Evolutionary conservation across 1,140 invertebrate genomes (phyloP), one percentile per base, ranked within the genome.

Genomic region (Charaxes varanes): DNA sequence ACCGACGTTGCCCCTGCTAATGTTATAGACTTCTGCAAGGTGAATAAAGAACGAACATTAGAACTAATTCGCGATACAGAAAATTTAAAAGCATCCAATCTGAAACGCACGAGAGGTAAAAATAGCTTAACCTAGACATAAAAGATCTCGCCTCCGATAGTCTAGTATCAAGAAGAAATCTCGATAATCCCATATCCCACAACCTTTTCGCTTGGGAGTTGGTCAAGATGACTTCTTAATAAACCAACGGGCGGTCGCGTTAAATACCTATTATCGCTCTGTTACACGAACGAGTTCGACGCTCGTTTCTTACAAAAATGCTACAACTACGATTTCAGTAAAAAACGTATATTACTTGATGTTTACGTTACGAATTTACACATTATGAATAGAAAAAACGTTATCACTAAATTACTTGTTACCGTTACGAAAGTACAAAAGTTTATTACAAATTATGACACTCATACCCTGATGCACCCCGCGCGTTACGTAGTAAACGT

Each of bases 391-490:
- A 77, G 69, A 80, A 80, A 81, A 77, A 83, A 77, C 52, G 49
- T 72, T 79, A 82, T 47, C 50, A 55, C 76, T 83, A 79, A 81
- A 62, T 74, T 82, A 79, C 60, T 74, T 49, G 44, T 70, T 76
- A 78, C 31, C 54, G 30, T 68, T 82, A 83, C 53, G 76, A 83
- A 83, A 80, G 79, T 83, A 83, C 79, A 83, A 80, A 82, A 80
- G 53, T 67, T 67, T 69, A 70, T 68, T 77, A 77, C 68, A 68
- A 78, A 72, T 71, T 77, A 82, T 80, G 80, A 84, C 78, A 85
- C 71, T 78, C 84, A 82, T 85, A 85, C 84, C 84, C 84, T 85
- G 84, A 84, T 84, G 65, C 72, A 85, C 77, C 79, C 84, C 78
- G 80, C 80, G 71, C 77, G 62, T 81, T 74, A 73, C 58, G 59